Evolutionary conservation across 2,797 vertebrate species (phyloP).

Genomic region (Oophaga sylvatica): DNA sequence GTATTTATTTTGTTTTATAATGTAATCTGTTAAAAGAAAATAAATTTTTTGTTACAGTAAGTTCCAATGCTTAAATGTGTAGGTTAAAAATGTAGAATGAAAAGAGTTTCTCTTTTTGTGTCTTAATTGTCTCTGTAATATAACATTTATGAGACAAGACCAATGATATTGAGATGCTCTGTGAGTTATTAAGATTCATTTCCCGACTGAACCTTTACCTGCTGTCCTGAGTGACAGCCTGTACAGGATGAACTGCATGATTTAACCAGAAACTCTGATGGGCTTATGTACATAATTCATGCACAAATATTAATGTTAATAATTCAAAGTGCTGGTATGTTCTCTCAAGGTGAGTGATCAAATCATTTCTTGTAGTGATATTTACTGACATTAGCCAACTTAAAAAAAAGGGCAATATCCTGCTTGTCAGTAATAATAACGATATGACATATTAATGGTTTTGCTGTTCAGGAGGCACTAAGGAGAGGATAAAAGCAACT

Average conservation of each 20-base stretch:
- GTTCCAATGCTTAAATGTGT: not conserved
- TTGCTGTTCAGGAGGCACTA: conserved; percentile 43
- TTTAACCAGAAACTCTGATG: not conserved
- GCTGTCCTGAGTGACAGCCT: conserved; percentile 12
- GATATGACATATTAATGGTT: conserved; percentile 51
- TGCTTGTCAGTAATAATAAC: conserved; percentile 55
- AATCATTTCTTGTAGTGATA: conserved; percentile 56
- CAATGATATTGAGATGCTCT: not conserved
- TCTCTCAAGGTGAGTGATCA: conserved; percentile 54
- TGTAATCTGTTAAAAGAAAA: no score
- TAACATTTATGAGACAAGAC: not conserved
- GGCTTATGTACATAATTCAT: conserved; percentile 18
- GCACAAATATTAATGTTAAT: conserved; percentile 48
- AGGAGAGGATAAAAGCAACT: conserved; percentile 38
- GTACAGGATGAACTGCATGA: conserved; percentile 6
- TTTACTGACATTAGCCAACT: conserved; percentile 53
- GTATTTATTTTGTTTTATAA: no score
- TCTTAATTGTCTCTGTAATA: conserved; percentile 4
- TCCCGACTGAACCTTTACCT: not conserved
- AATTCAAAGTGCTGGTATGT: conserved; percentile 50
- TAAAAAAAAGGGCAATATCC: conserved; percentile 56
- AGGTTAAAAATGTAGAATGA: not conserved
- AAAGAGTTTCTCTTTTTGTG: no score
- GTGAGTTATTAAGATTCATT: not conserved
- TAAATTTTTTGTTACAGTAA: not conserved